Evolutionary conservation across 2,113 vertebrate genomes (phyloP), one percentile per base, ranked within the genome.

Genomic region (Condylura cristata): DNA sequence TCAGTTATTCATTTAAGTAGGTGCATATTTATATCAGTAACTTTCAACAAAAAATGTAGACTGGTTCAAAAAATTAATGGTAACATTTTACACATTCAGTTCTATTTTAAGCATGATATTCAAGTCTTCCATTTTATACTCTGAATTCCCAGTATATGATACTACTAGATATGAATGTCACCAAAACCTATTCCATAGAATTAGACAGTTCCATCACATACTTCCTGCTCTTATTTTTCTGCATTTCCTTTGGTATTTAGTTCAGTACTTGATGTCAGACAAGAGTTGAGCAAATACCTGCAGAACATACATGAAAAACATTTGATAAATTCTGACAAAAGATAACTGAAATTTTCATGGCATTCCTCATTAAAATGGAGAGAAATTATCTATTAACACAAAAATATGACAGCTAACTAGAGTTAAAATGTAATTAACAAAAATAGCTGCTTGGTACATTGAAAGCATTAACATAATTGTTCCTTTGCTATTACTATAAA

Each of bases 101-200:
- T 92, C 24, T 79, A 70, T 80, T 94, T 95, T 93, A 75, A 53
- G 51, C 65, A 13, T 8, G 17, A 81, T 30, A 7, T 92, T 96
- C 93, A 34, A 92, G 39, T 60, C 65, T 81, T 86, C 34, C 79
- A 70, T 90, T 93, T 32, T 44, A 51, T 44, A 81, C 61, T 56
- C 70, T 83, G 70, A 56, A 53, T 74, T 22, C 14, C 32, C 39
- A 95, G 46, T 14, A 58, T 51, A 41, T 61, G 48, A 56, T 93
- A 12, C 68, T 93, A 48, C 26, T 86, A 78, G 61, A 65, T 91
- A 28, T 32, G 9, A 78, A 24, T 32, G 28, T 60, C 20, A 39
- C 39, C 28, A 68, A 79, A 83, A 89, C 2, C 6, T 30, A 17
- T 16, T 51, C 28, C 65, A 80, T 10, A 56, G 14, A 74, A 41